Evolutionary conservation across 2,113 vertebrate genomes (phyloP), one percentile per base, ranked within the genome.

Genomic region (Aegotheles bennettii): DNA sequence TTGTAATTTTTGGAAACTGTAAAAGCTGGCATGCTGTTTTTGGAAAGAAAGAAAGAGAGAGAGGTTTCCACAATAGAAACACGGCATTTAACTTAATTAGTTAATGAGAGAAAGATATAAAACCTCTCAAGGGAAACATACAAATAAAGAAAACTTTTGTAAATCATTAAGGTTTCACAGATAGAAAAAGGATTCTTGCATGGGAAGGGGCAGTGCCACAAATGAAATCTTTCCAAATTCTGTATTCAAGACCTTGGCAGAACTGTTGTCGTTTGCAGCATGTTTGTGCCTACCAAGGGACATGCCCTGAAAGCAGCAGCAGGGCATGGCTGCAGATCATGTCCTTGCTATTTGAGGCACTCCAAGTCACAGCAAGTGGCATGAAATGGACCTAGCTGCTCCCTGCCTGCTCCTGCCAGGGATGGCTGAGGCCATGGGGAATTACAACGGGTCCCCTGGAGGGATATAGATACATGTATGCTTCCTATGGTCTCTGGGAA

Each of bases 91-190:
- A 83, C 38, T 94, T 92, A 89, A 88, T 94, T 92, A 92, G 35
- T 83, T 87, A 96, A 95, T 89, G 92, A 97, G 25, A 96, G 63
- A 82, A 89, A 92, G 47, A 79, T 68, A 70, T 87, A 96, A 96
- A 96, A 57, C 42, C 29, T 93, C 35, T 82, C 74, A 84, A 94
- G 90, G 70, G 47, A 91, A 87, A 54, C 29, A 53, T 15, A 23
- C 17, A 84, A 93, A 93, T 63, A 83, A 78, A 94, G 79, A 69
- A 84, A 94, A 86, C 15, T 8, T 91, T 63, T 83, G 61, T 50
- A 70, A 93, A 74, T 43, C 33, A 73, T 80, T 69, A 48, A 68
- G 17, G 51, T 93, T 91, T 76, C 40, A 92, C 19, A 82, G 74
- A 68, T 42, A 80, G 63, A 45, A 92, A 68, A 94, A 73, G 45